Percentiles rank a stretch among this genome's conserved stretches.
Conservation (phyloP, 2,797 vertebrate species). For the Heterohyrax brucei region DNA sequence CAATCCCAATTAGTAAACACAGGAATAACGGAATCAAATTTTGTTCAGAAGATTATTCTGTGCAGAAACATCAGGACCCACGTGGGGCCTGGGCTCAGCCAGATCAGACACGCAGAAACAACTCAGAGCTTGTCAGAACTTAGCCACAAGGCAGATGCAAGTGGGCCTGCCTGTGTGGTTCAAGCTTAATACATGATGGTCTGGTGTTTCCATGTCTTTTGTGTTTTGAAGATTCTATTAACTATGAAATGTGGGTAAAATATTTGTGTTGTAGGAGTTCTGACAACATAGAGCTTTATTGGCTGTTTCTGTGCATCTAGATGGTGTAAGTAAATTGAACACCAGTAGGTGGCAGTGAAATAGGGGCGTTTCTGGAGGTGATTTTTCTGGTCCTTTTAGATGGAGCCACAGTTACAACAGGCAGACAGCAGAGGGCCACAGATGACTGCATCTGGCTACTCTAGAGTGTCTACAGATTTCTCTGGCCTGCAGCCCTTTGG, state of each 20-base stretch:
- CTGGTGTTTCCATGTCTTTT: neutral
- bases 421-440: constrained; percentile 88
- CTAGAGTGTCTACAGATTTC: neutral
- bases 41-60: neutral
- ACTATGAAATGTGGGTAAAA: constrained; percentile 4
- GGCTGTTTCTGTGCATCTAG: neutral
- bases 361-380: neutral
- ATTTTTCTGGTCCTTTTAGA: neutral
- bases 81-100: no score
- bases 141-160: no score
- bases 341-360: neutral
- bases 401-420: constrained; percentile 48
- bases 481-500: neutral
- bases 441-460: constrained; percentile 12
- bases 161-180: no score
- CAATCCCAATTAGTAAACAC: neutral
- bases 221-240: neutral
- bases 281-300: neutral
- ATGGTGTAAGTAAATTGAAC: constrained; percentile 38
- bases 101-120: no score
- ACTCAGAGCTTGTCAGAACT: no score
- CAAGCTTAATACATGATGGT: neutral
- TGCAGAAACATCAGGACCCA: no score
- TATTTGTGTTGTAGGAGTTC: neutral
- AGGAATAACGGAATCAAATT: neutral